Evolutionary conservation across 2,797 vertebrate species (phyloP).

Genomic region (Sarcoramphus papa): DNA sequence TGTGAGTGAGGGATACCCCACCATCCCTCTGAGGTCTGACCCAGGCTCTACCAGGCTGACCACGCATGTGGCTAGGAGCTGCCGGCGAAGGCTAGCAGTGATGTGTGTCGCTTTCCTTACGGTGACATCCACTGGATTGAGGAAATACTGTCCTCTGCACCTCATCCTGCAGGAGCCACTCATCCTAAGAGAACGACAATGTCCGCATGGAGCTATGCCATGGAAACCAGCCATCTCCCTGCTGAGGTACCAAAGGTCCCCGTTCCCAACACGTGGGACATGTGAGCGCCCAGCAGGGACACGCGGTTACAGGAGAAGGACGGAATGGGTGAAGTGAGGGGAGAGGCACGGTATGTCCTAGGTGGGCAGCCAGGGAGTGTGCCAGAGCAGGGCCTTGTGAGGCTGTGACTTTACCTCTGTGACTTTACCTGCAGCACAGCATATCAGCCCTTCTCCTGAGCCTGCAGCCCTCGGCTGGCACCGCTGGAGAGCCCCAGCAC

Average conservation of each 20-base stretch:
- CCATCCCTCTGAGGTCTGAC: background rate
- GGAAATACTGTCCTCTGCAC: background rate
- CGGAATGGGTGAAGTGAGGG: background rate
- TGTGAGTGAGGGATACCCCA: background rate
- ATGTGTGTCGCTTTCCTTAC: accelerated
- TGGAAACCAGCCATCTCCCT: background rate
- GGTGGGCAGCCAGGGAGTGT: background rate
- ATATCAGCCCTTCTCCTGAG: background rate
- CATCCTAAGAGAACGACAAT: background rate
- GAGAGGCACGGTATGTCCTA: background rate
- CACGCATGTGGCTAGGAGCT: accelerated
- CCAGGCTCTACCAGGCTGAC: background rate
- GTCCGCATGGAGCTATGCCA: accelerated
- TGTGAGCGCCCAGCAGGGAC: background rate
- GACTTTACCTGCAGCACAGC: background rate
- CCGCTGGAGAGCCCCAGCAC: background rate
- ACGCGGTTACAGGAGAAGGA: background rate
- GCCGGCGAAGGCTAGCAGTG: accelerated
- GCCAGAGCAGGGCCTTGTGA: background rate
- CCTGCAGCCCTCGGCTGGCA: background rate
- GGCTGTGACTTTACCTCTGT: background rate
- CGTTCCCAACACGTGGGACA: accelerated
- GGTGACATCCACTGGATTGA: background rate
- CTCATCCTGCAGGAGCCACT: background rate
- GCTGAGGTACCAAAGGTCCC: background rate